A percentile compares a stretch with the other conserved stretches of the same genome.
Evolutionary conservation across 64 coral and sea anemone genomes (phyloP).

Genomic region (Stichodactyla helianthus): DNA sequence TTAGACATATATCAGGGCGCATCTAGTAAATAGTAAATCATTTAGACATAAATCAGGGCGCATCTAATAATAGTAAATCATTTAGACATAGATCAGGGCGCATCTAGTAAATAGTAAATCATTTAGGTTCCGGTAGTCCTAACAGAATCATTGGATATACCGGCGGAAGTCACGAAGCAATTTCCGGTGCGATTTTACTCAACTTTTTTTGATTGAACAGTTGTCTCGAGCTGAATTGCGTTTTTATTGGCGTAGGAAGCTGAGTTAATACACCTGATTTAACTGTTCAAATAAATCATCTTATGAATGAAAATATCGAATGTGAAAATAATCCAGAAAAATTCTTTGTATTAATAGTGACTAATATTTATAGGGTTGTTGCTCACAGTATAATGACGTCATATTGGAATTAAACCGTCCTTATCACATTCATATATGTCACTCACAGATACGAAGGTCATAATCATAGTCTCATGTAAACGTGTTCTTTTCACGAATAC

Average conservation of each 20-base stretch:
- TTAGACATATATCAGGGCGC: not conserved
- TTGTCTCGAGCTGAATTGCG: not conserved
- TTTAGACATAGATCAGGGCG: not conserved
- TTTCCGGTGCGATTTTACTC: not conserved
- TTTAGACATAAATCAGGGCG: not conserved
- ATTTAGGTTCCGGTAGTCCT: not conserved
- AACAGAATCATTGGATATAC: not conserved
- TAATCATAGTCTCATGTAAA: slow-evolving; percentile 2
- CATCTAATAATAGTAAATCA: not conserved
- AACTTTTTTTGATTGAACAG: not conserved
- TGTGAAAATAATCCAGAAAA: not conserved
- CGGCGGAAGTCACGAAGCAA: not conserved
- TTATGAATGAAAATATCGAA: not conserved
- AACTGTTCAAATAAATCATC: not conserved
- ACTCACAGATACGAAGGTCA: not conserved
- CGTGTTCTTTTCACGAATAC: slow-evolving; percentile 17
- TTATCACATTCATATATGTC: slow-evolving; percentile 7
- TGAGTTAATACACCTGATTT: slow-evolving; percentile 5
- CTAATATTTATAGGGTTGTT: not conserved
- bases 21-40: slow-evolving; percentile 1
- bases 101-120: not conserved
- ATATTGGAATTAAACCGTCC: not conserved
- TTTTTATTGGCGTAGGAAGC: not conserved
- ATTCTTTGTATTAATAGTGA: not conserved
- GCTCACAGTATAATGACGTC: not conserved